A percentile compares a stretch with the other conserved stretches of the same genome.
Evolutionary conservation across 2,797 vertebrate genomes (phyloP).

Genomic region (Podargus strigoides): DNA sequence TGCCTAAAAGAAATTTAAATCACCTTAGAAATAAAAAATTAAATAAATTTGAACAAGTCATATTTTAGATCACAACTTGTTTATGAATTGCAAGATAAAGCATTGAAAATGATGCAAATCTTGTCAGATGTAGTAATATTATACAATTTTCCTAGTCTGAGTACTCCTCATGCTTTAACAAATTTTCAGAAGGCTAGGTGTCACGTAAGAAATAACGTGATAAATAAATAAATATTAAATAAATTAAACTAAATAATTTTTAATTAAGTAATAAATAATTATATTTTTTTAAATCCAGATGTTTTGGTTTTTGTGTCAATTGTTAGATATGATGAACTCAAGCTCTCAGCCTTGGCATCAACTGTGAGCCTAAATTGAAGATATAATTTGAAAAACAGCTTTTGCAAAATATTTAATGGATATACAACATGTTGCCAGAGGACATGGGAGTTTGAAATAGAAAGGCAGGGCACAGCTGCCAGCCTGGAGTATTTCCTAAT

Average conservation of each 20-base stretch:
- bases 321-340: not conserved
- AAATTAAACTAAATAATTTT: too few relatives aligned
- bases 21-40: not conserved
- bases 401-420: not conserved
- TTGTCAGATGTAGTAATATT: not conserved
- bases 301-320: too few relatives aligned
- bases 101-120: not conserved
- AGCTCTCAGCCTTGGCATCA: not conserved
- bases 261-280: too few relatives aligned
- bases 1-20: not conserved
- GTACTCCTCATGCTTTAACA: not conserved
- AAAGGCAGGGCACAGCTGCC: not conserved
- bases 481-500: slow-evolving; percentile 5
- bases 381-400: not conserved
- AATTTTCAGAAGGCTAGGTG: not conserved
- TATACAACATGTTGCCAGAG: not conserved
- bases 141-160: not conserved
- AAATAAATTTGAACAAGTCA: not conserved
- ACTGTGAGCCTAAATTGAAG: not conserved
- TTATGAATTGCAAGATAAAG: not conserved
- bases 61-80: not conserved
- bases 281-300: too few relatives aligned
- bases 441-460: not conserved
- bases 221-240: not conserved
- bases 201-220: not conserved